Base-by-base conservation (phyloP, 23 tunicate genomes). In the Styela clava region DNA sequence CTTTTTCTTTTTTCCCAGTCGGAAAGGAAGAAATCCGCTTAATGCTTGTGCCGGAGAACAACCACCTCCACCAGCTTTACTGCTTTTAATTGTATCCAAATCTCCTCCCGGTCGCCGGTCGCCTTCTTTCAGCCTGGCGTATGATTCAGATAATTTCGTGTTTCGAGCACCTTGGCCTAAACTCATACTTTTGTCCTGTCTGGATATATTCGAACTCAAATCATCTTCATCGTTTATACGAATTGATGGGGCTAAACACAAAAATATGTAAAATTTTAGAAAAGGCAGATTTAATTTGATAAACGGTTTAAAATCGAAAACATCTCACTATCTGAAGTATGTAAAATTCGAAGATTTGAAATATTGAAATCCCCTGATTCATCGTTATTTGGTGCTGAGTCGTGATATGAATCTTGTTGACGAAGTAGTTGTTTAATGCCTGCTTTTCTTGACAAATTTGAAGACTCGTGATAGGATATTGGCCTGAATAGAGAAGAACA, bases 41-140 rank as follows among this genome's bases (percentile, higher is more conserved):
- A 67, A 25, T 27, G 71, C 71, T 29, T 67, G 30, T 16, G 71
- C 71, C n/a, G 71, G 71, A 18, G 71, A 67, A 67, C 71, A 67
- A 67, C 71, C 31, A 1, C 31, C 31, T 27, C 31, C 71, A 1
- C 21, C 71, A 18, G 22, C 22, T 18, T 18, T 67, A 29, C 71
- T 67, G n/a, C n/a, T n/a, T 1, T 22, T 67, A 27, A 22, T 25
- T 27, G 71, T 67, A 27, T 27, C 71, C 19, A 25, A 12, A 29
- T 67, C 31, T 18, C 19, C 24, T 67, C 31, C 31, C 0, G 64
- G 23, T 22, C 64, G 64, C n/a, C n/a, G 22, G 22, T 61, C 64
- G 22, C n/a, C n/a, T 23, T 21, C n/a, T 22, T 23, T 22, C 22
- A 61, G 0, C n/a, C n/a, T 22, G 0, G 22, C n/a, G 64, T 61